These are phyloP conservation scores for Cydia amplana DNA, from an alignment of 1,140 invertebrate genomes.

Conservation along the genomic window DNA sequence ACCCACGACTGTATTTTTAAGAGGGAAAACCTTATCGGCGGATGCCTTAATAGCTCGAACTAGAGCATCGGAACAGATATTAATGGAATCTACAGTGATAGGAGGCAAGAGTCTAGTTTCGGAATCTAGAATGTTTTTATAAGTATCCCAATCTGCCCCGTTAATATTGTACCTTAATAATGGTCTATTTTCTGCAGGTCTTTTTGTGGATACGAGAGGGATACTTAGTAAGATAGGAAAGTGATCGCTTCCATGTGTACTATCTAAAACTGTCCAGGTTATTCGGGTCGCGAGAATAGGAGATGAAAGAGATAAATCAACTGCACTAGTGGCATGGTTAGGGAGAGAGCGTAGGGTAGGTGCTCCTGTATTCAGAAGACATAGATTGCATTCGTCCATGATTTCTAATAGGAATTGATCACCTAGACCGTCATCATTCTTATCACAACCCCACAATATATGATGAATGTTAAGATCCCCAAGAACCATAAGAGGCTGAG, in stretches of 20 bases:
- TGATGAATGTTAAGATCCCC: conserved; percentile 31
- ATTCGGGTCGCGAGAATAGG: background rate
- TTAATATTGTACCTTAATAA: background rate
- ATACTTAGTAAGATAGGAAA: conserved; percentile 5
- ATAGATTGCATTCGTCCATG: background rate
- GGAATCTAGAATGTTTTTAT: background rate
- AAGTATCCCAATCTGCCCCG: background rate
- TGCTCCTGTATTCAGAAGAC: background rate
- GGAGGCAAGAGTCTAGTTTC: background rate
- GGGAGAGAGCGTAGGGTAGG: background rate
- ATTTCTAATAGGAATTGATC: background rate
- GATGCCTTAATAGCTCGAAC: background rate
- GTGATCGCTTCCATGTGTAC: conserved; percentile 29
- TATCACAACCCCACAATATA: background rate
- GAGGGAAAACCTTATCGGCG: conserved; percentile 2
- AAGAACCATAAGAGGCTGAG: background rate
- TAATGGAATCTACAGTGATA: background rate
- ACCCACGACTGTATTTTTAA: conserved; percentile 9
- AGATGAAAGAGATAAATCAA: background rate
- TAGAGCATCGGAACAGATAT: background rate
- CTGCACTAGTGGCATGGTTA: background rate
- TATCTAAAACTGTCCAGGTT: background rate
- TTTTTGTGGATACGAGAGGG: background rate
- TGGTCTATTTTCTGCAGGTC: background rate
- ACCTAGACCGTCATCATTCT: background rate